Evolutionary conservation across 1,140 invertebrate species (phyloP).

Genomic region (Aricia agestis): DNA sequence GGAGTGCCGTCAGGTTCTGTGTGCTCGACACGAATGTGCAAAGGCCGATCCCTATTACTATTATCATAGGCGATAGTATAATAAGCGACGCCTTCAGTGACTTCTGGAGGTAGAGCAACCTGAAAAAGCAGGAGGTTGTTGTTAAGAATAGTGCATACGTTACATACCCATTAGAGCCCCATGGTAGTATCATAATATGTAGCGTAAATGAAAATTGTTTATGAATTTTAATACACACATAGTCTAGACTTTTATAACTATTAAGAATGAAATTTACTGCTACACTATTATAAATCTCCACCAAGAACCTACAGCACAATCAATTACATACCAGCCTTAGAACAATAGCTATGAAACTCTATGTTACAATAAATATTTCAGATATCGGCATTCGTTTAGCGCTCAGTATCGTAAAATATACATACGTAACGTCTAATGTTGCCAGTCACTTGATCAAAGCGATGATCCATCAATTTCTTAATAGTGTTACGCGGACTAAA

Average conservation of each 20-base stretch:
- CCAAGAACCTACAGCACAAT: no score
- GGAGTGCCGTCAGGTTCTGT: conserved; percentile 34
- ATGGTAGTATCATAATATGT: no score
- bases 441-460: background rate
- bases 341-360: no score
- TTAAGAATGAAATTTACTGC: no score
- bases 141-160: no score
- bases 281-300: no score
- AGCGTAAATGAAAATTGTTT: no score
- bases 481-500: background rate
- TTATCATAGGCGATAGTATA: conserved; percentile 39
- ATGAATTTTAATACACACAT: no score
- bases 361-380: no score
- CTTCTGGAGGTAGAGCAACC: conserved; percentile 56
- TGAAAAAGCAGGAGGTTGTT: conserved; percentile 34
- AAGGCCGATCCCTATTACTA: conserved; percentile 46
- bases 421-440: background rate
- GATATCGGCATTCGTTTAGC: background rate
- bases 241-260: no score
- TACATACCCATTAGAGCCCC: no score
- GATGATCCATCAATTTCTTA: background rate
- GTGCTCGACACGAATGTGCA: conserved; percentile 50
- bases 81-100: conserved; percentile 49
- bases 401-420: background rate
- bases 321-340: no score